Conservation (phyloP, 2,888 invertebrate species). For the Gymnoscelis rufifasciata region DNA sequence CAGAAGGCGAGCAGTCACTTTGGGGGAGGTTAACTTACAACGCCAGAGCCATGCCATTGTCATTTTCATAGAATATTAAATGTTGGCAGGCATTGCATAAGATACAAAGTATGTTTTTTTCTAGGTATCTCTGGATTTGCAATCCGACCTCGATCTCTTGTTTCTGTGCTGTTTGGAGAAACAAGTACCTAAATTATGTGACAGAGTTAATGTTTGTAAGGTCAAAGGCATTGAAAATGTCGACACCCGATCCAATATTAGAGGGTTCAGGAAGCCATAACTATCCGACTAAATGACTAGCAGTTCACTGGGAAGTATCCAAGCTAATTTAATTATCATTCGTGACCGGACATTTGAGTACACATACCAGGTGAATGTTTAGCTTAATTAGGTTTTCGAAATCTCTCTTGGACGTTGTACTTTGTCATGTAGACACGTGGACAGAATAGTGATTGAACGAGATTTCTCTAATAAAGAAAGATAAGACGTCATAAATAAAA, state of each 20-base stretch:
- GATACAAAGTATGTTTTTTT: no score
- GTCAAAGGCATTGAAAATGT: constrained; percentile 24
- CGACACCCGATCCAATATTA: constrained; percentile 18
- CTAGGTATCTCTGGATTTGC: no score
- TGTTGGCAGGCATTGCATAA: no score
- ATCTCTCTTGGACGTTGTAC: constrained; percentile 34
- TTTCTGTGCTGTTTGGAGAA: no score
- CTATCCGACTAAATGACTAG: constrained; percentile 30
- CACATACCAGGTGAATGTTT: constrained; percentile 35
- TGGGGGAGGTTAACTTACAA: constrained; percentile 26
- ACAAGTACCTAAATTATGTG: no score
- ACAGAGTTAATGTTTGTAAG: no score
- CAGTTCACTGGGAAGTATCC: constrained; percentile 33
- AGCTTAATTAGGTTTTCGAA: constrained; percentile 39
- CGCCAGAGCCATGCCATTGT: no score
- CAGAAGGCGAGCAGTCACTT: constrained; percentile 22
- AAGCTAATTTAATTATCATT: constrained; percentile 45
- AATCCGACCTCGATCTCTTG: no score
- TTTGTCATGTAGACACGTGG: constrained; percentile 16
- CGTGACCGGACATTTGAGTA: constrained; percentile 45
- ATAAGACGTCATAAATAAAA: neutral
- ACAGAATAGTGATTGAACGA: constrained; percentile 23
- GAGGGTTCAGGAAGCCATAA: constrained; percentile 34
- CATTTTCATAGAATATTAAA: no score
- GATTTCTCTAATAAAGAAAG: constrained; percentile 14